Evolutionary conservation across 1,140 invertebrate genomes (phyloP), one percentile per base, ranked within the genome.

Genomic region (Drosophila cardini): DNA sequence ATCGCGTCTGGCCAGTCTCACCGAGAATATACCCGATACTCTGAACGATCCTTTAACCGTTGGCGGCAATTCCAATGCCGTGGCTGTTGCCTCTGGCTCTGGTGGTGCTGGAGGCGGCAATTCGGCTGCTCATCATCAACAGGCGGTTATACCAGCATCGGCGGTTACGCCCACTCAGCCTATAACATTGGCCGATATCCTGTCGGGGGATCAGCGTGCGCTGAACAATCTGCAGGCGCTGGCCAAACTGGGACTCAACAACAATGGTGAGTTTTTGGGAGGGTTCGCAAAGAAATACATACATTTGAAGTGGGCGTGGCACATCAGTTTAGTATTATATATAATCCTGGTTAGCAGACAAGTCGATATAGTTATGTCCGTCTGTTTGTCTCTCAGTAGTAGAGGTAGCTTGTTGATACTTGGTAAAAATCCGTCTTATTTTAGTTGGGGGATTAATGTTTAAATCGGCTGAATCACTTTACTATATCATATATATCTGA

Each of bases 181-280:
- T 0, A 96, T 96, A 67, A 96, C 94, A 63, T 89, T 96, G 64
- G 95, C 95, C 8, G 96, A 97, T 84, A 93, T 97, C 58, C 94
- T 97, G 34, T 94, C 94, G 61, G 96, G 96, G 30, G 96, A 97
- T 89, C 95, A 95, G 90, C 96, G 96, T 91, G 95, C 96, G 38
- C 94, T 96, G 71, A 97, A 97, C 90, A 98, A 98, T 93, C 93
- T 98, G 57, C 96, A 97, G 90, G 96, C 96, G 13, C 94, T 98
- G 57, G 97, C 97, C 52, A 98, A 98, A 92, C 93, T 98, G 38
- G 96, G 96, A 80, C 93, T 95, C 43, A 95, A 94, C 48, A 94
- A 93, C 91, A 94, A 95, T 92, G 95, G 95, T 95, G 90, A 93
- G 93, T 89, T 61, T 30, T 34, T 26, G 4, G 1, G 13, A 6